These are phyloP conservation scores for Saccostrea glomerata DNA, from an alignment of 1,140 invertebrate genomes.

Conservation along the genomic window DNA sequence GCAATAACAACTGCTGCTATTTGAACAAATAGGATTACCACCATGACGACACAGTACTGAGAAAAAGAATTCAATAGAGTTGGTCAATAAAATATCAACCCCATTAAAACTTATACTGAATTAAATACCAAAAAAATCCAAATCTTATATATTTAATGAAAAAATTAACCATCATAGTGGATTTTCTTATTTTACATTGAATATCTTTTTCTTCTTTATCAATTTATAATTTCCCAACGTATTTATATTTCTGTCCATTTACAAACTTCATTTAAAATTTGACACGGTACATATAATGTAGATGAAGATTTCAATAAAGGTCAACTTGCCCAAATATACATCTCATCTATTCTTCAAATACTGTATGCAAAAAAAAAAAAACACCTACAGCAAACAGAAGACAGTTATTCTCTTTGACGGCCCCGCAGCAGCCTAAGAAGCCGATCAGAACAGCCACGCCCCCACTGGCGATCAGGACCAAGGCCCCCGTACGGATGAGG, in stretches of 20 bases:
- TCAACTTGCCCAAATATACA: too few relatives aligned
- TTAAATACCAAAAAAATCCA: too few relatives aligned
- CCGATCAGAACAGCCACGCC: constrained; percentile 88
- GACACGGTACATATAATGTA: background rate
- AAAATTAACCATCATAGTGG: too few relatives aligned
- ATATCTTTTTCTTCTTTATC: too few relatives aligned
- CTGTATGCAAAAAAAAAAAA: background rate
- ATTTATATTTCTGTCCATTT: too few relatives aligned
- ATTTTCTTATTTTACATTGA: too few relatives aligned
- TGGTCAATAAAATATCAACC: too few relatives aligned
- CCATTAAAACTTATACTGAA: too few relatives aligned
- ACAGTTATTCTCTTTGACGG: constrained; percentile 89
- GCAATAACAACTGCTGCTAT: constrained; percentile 87
- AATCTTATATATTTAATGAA: too few relatives aligned
- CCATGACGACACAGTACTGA: constrained; percentile 85
- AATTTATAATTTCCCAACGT: too few relatives aligned
- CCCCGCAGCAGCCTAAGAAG: constrained; percentile 93
- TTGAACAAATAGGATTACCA: constrained; percentile 85
- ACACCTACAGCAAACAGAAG: constrained; percentile 86
- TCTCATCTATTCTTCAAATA: too few relatives aligned
- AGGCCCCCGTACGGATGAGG: constrained; percentile 63
- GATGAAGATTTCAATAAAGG: background rate
- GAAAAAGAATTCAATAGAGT: constrained; percentile 49
- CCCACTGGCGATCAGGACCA: constrained; percentile 86
- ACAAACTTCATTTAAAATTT: background rate